Evolutionary conservation across 1,140 invertebrate genomes (phyloP).

Genomic region (Drosophila suzukii): DNA sequence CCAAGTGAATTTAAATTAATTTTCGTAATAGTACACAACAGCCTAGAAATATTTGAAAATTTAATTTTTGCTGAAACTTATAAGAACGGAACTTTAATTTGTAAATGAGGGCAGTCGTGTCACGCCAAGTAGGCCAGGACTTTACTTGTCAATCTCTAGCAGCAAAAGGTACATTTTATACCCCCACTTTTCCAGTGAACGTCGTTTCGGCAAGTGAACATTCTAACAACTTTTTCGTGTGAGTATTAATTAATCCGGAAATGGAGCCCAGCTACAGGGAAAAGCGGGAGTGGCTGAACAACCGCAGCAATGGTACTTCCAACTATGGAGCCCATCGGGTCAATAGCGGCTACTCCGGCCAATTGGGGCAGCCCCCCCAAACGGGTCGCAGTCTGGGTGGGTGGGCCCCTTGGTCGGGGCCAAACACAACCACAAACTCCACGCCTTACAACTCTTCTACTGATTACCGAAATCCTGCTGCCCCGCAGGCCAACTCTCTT

Average conservation of each 20-base stretch:
- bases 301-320: background rate
- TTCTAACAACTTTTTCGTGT: background rate
- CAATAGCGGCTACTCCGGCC: background rate
- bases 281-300: background rate
- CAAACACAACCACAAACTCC: background rate
- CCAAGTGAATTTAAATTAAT: too few species aligned
- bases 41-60: too few species aligned
- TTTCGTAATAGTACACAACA: too few species aligned
- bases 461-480: background rate
- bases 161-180: background rate
- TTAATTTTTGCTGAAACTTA: too few species aligned
- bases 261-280: background rate
- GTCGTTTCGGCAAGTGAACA: too few species aligned
- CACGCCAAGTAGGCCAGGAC: constrained; percentile 5
- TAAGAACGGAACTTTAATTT: background rate
- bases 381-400: background rate
- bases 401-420: background rate
- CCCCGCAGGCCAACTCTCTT: background rate
- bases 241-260: background rate
- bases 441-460: background rate
- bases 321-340: background rate
- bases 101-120: background rate
- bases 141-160: background rate
- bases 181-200: background rate
- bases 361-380: background rate